Percentiles rank a stretch among this genome's conserved stretches.
These are phyloP conservation scores for Cryptotermes secundus DNA, from an alignment of 1,140 invertebrate genomes.

Conservation along the genomic window DNA sequence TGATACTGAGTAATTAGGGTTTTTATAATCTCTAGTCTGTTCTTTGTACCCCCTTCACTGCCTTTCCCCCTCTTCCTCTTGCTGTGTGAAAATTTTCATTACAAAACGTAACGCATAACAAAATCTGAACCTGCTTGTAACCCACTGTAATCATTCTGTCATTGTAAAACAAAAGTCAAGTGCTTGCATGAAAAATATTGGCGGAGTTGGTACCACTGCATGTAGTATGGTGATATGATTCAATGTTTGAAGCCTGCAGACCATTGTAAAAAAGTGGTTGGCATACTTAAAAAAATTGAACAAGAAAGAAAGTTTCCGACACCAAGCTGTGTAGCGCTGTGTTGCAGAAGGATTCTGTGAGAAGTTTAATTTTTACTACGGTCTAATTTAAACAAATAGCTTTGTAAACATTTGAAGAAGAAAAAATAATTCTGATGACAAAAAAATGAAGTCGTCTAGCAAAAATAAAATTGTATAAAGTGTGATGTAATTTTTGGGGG, in stretches of 20 bases:
- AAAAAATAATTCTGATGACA: slow-evolving; percentile 3
- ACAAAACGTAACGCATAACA: neutral
- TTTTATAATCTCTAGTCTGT: slow-evolving; percentile 41
- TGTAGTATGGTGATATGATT: slow-evolving; percentile 33
- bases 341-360: slow-evolving; percentile 37
- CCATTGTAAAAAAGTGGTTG: slow-evolving; percentile 35
- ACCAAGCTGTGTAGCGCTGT: slow-evolving; percentile 41
- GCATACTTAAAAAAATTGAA: slow-evolving; percentile 37
- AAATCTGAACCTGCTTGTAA: slow-evolving; percentile 26
- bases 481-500: slow-evolving; percentile 36
- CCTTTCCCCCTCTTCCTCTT: neutral
- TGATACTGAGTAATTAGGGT: slow-evolving; percentile 37
- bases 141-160: slow-evolving; percentile 32
- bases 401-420: slow-evolving; percentile 35
- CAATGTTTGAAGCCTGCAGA: neutral
- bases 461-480: slow-evolving; percentile 37
- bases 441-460: slow-evolving; percentile 29
- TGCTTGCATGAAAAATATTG: slow-evolving; percentile 27
- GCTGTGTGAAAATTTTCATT: slow-evolving; percentile 31
- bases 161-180: slow-evolving; percentile 25
- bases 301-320: slow-evolving; percentile 34
- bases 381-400: slow-evolving; percentile 38
- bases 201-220: slow-evolving; percentile 27
- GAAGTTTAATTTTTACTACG: slow-evolving; percentile 37
- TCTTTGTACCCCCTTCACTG: slow-evolving; percentile 34